Conservation (phyloP, 2,797 vertebrate genomes). For the Gallinago stenura region DNA sequence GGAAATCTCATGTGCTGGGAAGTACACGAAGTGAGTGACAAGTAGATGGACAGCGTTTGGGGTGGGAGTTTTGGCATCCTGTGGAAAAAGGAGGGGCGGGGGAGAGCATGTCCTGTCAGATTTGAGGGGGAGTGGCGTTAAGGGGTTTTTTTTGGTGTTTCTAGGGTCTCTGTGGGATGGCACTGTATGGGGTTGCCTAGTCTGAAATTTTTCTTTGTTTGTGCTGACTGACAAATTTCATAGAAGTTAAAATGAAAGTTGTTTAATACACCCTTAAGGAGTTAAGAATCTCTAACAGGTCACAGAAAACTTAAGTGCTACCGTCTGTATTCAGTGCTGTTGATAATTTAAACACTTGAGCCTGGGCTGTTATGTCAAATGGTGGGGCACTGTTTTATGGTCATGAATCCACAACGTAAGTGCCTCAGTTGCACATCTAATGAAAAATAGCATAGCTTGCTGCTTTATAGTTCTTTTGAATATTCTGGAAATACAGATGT, state of each 20-base stretch:
- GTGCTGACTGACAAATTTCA: rapidly evolving
- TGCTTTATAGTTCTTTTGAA: background rate
- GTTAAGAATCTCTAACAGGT: background rate
- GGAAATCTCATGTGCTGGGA: rapidly evolving
- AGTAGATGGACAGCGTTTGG: background rate
- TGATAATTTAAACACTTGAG: background rate
- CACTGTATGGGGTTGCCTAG: background rate
- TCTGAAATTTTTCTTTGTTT: background rate
- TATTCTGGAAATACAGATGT: rapidly evolving
- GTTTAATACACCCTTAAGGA: background rate
- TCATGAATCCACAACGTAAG: background rate
- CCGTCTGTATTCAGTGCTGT: rapidly evolving
- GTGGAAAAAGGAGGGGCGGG: background rate
- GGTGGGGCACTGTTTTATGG: background rate
- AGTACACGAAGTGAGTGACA: rapidly evolving
- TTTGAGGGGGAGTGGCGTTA: too few species aligned
- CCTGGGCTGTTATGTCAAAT: background rate
- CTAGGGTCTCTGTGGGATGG: rapidly evolving
- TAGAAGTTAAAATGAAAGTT: background rate
- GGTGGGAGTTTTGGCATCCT: background rate
- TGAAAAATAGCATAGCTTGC: background rate
- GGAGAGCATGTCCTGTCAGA: rapidly evolving
- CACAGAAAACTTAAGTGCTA: background rate
- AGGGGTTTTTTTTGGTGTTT: background rate
- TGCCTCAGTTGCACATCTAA: background rate